Conservation (phyloP, 2,888 invertebrate species). For the Rosalia funebris region DNA sequence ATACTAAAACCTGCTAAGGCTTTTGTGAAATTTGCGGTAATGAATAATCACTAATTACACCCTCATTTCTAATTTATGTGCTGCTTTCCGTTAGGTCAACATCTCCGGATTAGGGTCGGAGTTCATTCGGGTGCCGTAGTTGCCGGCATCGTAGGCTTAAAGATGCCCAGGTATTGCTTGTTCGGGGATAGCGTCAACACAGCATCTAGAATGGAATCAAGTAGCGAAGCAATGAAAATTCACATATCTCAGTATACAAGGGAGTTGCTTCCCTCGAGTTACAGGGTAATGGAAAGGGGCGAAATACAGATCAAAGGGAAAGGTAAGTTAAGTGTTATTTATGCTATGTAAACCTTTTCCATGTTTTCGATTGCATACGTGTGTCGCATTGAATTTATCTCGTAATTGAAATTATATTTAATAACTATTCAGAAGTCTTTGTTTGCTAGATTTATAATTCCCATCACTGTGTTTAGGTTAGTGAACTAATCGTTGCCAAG, state of each 20-base stretch:
- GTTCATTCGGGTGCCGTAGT: slow-evolving; percentile 93
- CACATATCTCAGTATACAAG: slow-evolving; percentile 93
- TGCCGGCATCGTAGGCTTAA: slow-evolving; percentile 92
- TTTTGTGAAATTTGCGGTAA: too few species aligned
- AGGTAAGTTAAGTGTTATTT: slow-evolving; percentile 66
- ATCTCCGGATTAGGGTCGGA: slow-evolving; percentile 85
- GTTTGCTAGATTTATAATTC: too few species aligned
- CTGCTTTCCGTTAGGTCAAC: slow-evolving; percentile 76
- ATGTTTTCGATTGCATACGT: too few species aligned
- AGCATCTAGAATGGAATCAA: slow-evolving; percentile 93
- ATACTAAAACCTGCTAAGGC: too few species aligned
- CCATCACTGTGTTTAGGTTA: too few species aligned
- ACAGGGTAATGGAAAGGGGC: slow-evolving; percentile 80
- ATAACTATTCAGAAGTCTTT: too few species aligned
- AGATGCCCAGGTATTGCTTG: slow-evolving; percentile 89
- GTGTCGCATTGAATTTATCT: too few species aligned
- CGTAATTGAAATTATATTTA: too few species aligned
- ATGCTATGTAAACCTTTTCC: neutral
- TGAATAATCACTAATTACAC: too few species aligned
- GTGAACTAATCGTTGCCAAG: too few species aligned
- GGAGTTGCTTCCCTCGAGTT: slow-evolving; percentile 77
- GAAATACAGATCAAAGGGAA: slow-evolving; percentile 92
- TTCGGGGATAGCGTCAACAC: slow-evolving; percentile 94
- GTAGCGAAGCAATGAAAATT: slow-evolving; percentile 91
- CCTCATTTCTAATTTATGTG: too few species aligned